Conservation (phyloP, 30 jellyfish, hydroid and myxozoan genomes). For the Aurelia aurita complex sp. Pacific region DNA sequence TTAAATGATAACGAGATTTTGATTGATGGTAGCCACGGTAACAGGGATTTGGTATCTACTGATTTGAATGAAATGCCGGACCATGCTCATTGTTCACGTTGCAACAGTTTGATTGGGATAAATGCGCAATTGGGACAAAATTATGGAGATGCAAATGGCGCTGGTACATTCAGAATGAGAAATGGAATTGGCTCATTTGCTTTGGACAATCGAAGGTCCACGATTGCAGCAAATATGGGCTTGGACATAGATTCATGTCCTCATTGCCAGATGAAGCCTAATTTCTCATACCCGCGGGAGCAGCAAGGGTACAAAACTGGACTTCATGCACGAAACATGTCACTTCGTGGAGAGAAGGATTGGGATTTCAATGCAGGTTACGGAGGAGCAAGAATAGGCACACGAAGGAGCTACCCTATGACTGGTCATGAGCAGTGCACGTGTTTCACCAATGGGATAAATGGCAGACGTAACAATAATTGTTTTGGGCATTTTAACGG, state of each 20-base stretch:
- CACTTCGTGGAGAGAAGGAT: background rate
- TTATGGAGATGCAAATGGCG: background rate
- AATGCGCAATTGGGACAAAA: background rate
- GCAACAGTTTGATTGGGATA: background rate
- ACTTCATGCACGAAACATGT: background rate
- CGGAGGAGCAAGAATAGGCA: background rate
- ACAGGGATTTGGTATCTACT: background rate
- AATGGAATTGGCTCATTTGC: background rate
- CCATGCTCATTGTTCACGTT: background rate
- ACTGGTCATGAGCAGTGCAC: background rate
- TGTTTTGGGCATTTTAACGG: background rate
- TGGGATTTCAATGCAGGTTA: background rate
- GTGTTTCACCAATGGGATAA: background rate
- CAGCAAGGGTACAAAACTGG: background rate
- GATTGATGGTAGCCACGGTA: background rate
- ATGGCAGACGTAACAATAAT: background rate
- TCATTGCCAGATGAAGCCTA: background rate
- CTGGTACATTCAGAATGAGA: background rate
- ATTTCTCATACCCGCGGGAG: background rate
- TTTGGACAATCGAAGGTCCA: background rate
- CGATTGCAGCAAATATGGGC: background rate
- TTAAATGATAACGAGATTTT: background rate
- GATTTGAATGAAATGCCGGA: background rate
- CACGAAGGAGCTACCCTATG: constrained; percentile 7
- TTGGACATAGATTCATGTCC: background rate